These are phyloP conservation scores for Rallus crepitans DNA, from an alignment of 2,797 vertebrate genomes.

Conservation along the genomic window DNA sequence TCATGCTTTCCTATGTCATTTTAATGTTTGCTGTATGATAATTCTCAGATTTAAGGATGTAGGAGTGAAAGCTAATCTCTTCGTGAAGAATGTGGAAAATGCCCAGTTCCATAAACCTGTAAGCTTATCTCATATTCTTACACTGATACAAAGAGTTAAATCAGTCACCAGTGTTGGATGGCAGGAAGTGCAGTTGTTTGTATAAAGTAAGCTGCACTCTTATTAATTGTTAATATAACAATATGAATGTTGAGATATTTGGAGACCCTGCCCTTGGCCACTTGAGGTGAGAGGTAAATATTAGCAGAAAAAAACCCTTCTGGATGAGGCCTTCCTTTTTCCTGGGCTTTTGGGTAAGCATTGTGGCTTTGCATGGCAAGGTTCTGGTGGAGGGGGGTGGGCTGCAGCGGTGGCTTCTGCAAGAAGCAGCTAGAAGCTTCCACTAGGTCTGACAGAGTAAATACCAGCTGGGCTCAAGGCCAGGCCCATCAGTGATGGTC, in stretches of 20 bases:
- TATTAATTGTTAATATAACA: neutral
- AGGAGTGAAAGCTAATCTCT: neutral
- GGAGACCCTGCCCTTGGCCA: neutral
- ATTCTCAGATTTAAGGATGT: neutral
- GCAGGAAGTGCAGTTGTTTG: neutral
- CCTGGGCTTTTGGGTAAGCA: neutral
- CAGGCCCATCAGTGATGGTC: too few species aligned
- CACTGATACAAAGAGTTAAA: neutral
- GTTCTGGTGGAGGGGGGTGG: too few species aligned
- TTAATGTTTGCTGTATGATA: neutral
- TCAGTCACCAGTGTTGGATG: neutral
- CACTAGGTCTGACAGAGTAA: too few species aligned
- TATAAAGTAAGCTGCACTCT: neutral
- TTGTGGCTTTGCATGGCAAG: too few species aligned
- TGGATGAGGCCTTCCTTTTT: neutral
- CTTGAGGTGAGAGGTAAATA: neutral
- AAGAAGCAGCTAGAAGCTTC: too few species aligned
- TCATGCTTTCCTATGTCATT: neutral
- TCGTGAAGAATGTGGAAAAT: neutral
- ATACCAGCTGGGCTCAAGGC: too few species aligned
- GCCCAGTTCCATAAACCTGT: neutral
- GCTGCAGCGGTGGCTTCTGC: too few species aligned
- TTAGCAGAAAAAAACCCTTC: neutral
- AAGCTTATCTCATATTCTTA: neutral
- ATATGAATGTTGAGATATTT: neutral